Evolutionary conservation across 2,888 invertebrate genomes (phyloP).

Genomic region (Acrocyrtus sp.): DNA sequence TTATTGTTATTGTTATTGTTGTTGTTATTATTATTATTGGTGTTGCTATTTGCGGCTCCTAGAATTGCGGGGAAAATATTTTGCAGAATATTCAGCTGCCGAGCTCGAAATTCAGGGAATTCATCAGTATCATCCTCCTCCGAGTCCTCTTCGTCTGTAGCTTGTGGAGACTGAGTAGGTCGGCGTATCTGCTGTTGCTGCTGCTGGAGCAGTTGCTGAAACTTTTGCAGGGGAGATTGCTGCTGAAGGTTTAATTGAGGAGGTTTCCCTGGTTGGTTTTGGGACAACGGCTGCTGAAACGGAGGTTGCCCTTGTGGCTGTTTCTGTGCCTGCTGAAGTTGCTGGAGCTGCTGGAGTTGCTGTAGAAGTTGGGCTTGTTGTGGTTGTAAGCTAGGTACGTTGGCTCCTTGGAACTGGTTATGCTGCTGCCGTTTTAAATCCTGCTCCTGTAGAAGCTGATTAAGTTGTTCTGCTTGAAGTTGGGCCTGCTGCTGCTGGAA

Average conservation of each 20-base stretch:
- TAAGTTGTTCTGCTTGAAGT: conserved; percentile 29
- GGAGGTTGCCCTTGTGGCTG: neutral
- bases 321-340: conserved; percentile 4
- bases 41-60: conserved; percentile 6
- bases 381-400: conserved; percentile 7
- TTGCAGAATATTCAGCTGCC: conserved; percentile 31
- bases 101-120: neutral
- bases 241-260: neutral
- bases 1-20: conserved; percentile 9
- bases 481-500: conserved; percentile 35
- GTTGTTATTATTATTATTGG: neutral
- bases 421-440: neutral
- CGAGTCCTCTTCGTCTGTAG: conserved; percentile 31
- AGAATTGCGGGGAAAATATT: conserved; percentile 12
- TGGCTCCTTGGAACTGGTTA: neutral
- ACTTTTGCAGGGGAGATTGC: neutral
- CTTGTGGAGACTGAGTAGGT: too few species aligned
- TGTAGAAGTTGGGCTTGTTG: conserved; percentile 1
- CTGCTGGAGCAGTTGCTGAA: conserved; percentile 5
- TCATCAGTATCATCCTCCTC: conserved; percentile 32
- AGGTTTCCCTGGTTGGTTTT: neutral
- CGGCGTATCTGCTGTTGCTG: too few species aligned
- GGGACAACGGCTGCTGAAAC: neutral
- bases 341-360: conserved; percentile 23
- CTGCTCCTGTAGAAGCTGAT: conserved; percentile 14